Conservation (phyloP, 1,140 invertebrate genomes). For the Sitodiplosis mosellana region DNA sequence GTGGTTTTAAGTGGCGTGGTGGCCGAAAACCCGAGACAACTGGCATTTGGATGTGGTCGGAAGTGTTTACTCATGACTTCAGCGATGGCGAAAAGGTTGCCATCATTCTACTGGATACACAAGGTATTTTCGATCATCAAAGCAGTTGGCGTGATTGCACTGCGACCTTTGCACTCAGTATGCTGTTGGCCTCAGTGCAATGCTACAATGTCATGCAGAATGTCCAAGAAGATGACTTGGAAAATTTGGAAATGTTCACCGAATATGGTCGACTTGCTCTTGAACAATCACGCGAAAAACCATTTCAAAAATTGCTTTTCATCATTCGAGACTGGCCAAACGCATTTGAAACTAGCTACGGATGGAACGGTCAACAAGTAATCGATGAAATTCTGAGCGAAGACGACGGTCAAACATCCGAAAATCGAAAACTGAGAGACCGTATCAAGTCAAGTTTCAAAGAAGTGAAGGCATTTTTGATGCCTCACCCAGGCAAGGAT, state of each 20-base stretch:
- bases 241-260: constrained; percentile 86
- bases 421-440: constrained; percentile 72
- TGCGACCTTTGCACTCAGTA: constrained; percentile 88
- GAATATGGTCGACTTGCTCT: constrained; percentile 90
- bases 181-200: constrained; percentile 90
- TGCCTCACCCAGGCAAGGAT: constrained; percentile 94
- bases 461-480: constrained; percentile 88
- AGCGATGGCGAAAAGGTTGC: constrained; percentile 63
- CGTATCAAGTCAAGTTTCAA: constrained; percentile 86
- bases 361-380: constrained; percentile 57
- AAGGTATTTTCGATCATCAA: constrained; percentile 93
- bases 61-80: constrained; percentile 68
- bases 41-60: constrained; percentile 89
- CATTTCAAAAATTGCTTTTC: constrained; percentile 91
- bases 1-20: no score
- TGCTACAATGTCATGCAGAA: constrained; percentile 92
- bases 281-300: constrained; percentile 72
- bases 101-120: constrained; percentile 87
- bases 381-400: constrained; percentile 68
- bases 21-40: constrained; percentile 89
- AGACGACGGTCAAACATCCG: constrained; percentile 71
- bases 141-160: constrained; percentile 91
- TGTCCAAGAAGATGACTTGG: constrained; percentile 90
- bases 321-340: constrained; percentile 96
- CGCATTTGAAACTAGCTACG: constrained; percentile 91